Evolutionary conservation across 2,113 vertebrate species (phyloP), one percentile per base, ranked within the genome.

Genomic region (Heterochromis multidens): DNA sequence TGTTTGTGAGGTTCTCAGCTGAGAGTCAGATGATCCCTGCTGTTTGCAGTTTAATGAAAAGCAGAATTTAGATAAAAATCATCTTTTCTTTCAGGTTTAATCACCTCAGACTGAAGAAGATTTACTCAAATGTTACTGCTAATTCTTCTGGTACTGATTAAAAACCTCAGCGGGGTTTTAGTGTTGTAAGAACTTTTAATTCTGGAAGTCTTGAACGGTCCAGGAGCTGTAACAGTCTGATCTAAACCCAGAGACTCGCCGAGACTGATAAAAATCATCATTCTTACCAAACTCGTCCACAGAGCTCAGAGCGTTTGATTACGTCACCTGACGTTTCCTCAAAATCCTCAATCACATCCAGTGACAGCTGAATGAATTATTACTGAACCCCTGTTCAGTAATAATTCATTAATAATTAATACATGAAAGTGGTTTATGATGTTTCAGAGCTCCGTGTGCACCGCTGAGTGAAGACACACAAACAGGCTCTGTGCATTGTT

Each of bases 321-420:
- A n/a, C n/a, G n/a, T 72, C 25, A 19, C 10, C 43, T 72, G 67
- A 29, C 29, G 65, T 72, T 72, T 49, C 65, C 65, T 49, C 14
- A 13, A 52, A 52, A 6, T 52, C 46, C 17, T 52, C 5, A 19
- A 7, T 19, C 5, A 52, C 49, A 52, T 52, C 49, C 16, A 19
- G 6, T 1, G 25, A 52, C 25, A 72, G 25, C 43, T 52, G 10
- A 17, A n/a, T n/a, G 2, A 65, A 33, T 21, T 6, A 0, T 9
- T 29, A 0, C 27, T 29, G 7, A n/a, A 0, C 57, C 25, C 27
- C 13, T 35, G 1, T 35, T 62, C 31, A 25, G 56, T 58, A 58
- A 58, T 58, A 12, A 63, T 1, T 35, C n/a, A 63, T 63, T 37
- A 63, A 63, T 14, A 63, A 65, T 37, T 14, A 63, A 65, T 37